These are phyloP conservation scores for Cephus pygmeus DNA, from an alignment of 2,888 invertebrate species.

Conservation along the genomic window DNA sequence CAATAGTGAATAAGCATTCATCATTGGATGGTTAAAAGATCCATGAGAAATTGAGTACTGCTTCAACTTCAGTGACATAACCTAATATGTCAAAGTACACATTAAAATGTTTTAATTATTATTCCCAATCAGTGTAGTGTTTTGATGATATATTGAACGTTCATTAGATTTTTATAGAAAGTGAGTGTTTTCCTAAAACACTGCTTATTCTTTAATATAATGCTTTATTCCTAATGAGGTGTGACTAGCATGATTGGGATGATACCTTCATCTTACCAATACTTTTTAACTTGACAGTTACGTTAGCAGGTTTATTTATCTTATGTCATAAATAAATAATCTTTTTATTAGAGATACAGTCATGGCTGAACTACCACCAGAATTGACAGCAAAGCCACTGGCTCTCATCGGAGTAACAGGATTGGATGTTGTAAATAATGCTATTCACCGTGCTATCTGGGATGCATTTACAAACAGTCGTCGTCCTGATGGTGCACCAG, in stretches of 20 bases:
- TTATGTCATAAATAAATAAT: neutral
- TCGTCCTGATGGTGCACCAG: slow-evolving; percentile 82
- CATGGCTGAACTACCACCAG: slow-evolving; percentile 79
- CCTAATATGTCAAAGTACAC: neutral
- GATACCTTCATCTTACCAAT: neutral
- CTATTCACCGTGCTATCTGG: slow-evolving; percentile 92
- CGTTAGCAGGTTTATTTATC: neutral
- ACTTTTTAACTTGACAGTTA: neutral
- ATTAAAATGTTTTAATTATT: neutral
- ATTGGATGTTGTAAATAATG: slow-evolving; percentile 85
- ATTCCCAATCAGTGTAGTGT: neutral
- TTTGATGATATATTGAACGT: neutral
- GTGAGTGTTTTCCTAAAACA: neutral
- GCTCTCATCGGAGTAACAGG: slow-evolving; percentile 91
- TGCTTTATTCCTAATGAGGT: neutral
- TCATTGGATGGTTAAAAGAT: neutral
- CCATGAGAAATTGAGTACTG: neutral
- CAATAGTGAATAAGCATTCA: too few relatives aligned
- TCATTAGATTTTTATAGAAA: neutral
- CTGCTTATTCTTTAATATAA: neutral
- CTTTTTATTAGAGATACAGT: neutral
- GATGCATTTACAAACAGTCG: slow-evolving; percentile 89
- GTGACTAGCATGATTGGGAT: neutral
- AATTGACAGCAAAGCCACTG: slow-evolving; percentile 85
- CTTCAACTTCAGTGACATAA: neutral